Conservation (phyloP, 2,888 invertebrate genomes). For the Neelides folsomi region DNA sequence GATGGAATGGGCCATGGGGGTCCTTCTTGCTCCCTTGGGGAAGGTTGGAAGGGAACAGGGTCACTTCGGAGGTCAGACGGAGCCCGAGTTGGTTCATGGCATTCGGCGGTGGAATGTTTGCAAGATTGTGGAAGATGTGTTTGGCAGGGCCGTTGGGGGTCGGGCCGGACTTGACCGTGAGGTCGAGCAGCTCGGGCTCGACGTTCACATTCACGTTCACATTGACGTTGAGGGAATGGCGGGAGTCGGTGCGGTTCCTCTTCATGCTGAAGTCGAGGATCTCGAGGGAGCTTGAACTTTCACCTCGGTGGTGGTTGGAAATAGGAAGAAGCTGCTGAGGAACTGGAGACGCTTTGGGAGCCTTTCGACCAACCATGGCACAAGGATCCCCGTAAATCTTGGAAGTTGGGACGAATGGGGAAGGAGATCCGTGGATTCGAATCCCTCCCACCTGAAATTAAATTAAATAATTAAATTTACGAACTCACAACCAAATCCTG, state of each 20-base stretch:
- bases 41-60: conserved; percentile 25
- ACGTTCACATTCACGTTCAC: conserved; percentile 1
- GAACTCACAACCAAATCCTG: no score
- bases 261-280: conserved; percentile 18
- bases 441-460: no score
- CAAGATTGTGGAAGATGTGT: conserved; percentile 15
- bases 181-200: conserved; percentile 20
- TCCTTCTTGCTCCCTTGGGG: neutral
- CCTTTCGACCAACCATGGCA: no score
- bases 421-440: conserved; percentile 10
- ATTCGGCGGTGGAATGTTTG: conserved; percentile 27
- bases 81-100: conserved; percentile 29
- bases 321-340: no score
- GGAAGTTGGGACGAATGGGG: conserved; percentile 15
- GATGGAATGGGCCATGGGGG: neutral
- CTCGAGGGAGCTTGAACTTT: neutral
- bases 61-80: conserved; percentile 32
- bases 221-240: neutral
- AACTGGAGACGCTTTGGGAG: no score
- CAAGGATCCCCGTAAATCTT: conserved; percentile 18
- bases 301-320: neutral
- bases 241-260: conserved; percentile 6
- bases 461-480: no score
- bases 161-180: conserved; percentile 16
- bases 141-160: conserved; percentile 3